Evolutionary conservation across 2,888 invertebrate genomes (phyloP).

Genomic region (Aquatica leii): DNA sequence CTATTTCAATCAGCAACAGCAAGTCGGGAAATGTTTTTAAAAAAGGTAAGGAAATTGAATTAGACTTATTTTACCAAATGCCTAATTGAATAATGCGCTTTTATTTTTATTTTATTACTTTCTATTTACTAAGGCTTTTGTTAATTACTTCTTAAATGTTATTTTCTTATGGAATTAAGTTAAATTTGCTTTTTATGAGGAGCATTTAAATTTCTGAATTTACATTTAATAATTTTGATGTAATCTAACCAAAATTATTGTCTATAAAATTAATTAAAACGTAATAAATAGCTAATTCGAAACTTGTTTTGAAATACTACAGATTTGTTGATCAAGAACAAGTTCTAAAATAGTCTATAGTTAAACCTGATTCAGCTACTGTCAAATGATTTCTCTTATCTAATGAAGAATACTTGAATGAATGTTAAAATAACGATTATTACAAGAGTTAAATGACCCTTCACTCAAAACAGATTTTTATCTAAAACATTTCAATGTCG

Average conservation of each 20-base stretch:
- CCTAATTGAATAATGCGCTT: too few species aligned
- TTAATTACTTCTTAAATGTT: too few species aligned
- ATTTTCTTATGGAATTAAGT: too few species aligned
- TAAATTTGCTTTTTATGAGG: too few species aligned
- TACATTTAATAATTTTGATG: too few species aligned
- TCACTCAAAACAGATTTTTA: background rate
- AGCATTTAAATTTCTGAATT: too few species aligned
- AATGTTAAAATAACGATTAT: constrained; percentile 13
- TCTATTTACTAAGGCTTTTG: too few species aligned
- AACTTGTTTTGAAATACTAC: constrained; percentile 2
- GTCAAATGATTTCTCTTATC: constrained; percentile 13
- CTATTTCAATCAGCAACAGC: constrained; percentile 9
- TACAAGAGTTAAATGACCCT: constrained; percentile 6
- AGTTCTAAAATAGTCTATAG: constrained; percentile 9
- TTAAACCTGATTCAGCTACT: constrained; percentile 14
- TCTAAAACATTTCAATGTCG: background rate
- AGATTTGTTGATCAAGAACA: background rate
- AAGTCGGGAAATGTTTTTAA: background rate
- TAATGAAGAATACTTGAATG: constrained; percentile 6
- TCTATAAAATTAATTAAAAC: constrained; percentile 7
- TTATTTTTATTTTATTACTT: too few species aligned
- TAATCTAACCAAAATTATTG: background rate
- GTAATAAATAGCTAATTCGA: background rate
- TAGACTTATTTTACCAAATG: background rate
- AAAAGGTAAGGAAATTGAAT: constrained; percentile 9